Percentiles rank a stretch among this genome's conserved stretches.
phyloP scores from a whole-genome alignment of 2,113 vertebrate species.

The Cyphomyrus plagiostoma region DNA sequence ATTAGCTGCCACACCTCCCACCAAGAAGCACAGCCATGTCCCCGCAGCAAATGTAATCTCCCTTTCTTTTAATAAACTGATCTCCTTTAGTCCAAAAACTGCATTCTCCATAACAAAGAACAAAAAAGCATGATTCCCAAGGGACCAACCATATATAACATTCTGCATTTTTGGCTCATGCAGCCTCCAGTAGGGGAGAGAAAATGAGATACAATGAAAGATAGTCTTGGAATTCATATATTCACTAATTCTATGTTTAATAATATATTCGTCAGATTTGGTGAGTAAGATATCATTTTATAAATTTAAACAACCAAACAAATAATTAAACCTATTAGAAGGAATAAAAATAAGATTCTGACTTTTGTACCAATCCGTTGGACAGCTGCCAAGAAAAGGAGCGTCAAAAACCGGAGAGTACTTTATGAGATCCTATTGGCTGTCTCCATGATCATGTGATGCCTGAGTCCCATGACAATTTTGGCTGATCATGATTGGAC shows the following conservation, averaged over 20 bases:
- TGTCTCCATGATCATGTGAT: not conserved
- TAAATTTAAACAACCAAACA: not conserved
- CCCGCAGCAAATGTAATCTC: not conserved
- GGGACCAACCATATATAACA: not conserved
- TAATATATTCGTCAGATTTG: not conserved
- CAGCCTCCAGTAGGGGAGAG: not conserved
- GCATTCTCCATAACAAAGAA: not conserved
- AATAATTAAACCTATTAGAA: not conserved
- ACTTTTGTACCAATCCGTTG: not conserved
- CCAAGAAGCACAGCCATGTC: not conserved
- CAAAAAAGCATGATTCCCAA: not conserved
- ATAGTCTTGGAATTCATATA: not conserved
- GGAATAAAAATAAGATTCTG: not conserved
- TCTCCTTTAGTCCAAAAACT: not conserved
- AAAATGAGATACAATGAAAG: slow-evolving; percentile 1
- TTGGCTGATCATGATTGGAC: not conserved
- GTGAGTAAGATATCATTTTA: not conserved
- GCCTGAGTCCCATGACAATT: not conserved
- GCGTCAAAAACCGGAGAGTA: not conserved
- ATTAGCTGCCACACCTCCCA: not conserved
- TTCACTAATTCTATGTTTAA: slow-evolving; percentile 2
- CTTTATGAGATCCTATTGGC: not conserved
- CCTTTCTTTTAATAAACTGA: not conserved
- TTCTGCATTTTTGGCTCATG: not conserved
- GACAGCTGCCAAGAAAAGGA: not conserved